phyloP scores from a whole-genome alignment of 2,888 invertebrate genomes.

The Strigamia maritima region DNA sequence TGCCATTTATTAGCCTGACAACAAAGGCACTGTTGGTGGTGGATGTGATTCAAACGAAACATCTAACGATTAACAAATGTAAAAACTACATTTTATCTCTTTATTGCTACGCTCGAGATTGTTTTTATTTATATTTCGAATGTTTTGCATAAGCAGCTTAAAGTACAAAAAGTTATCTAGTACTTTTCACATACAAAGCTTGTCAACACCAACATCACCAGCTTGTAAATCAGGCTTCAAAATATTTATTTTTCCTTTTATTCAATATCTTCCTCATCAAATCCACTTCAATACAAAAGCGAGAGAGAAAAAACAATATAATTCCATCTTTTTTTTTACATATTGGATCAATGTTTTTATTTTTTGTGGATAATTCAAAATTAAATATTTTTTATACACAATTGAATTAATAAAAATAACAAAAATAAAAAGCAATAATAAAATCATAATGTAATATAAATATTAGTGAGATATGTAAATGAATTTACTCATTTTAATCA shows the following conservation, averaged over 20 bases:
- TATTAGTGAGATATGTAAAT: background rate
- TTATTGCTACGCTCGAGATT: background rate
- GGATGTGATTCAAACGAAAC: background rate
- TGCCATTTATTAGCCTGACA: constrained; percentile 19
- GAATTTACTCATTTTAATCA: background rate
- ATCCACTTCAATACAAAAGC: background rate
- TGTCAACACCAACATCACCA: background rate
- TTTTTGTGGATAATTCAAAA: too few relatives aligned
- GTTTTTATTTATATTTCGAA: background rate
- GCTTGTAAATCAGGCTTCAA: constrained; percentile 5
- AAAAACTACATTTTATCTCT: background rate
- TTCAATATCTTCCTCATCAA: background rate
- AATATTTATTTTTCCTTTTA: background rate
- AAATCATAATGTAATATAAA: too few relatives aligned
- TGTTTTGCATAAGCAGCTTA: background rate
- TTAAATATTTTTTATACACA: background rate
- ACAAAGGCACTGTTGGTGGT: constrained; percentile 31
- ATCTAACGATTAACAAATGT: background rate
- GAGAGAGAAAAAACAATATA: background rate
- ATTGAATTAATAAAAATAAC: too few relatives aligned
- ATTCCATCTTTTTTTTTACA: background rate
- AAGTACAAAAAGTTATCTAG: too few relatives aligned
- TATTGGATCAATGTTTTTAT: too few relatives aligned
- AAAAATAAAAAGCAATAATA: too few relatives aligned
- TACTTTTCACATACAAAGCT: background rate